These are phyloP conservation scores for Diplolepis rosae DNA, from an alignment of 2,888 invertebrate species.

Conservation along the genomic window DNA sequence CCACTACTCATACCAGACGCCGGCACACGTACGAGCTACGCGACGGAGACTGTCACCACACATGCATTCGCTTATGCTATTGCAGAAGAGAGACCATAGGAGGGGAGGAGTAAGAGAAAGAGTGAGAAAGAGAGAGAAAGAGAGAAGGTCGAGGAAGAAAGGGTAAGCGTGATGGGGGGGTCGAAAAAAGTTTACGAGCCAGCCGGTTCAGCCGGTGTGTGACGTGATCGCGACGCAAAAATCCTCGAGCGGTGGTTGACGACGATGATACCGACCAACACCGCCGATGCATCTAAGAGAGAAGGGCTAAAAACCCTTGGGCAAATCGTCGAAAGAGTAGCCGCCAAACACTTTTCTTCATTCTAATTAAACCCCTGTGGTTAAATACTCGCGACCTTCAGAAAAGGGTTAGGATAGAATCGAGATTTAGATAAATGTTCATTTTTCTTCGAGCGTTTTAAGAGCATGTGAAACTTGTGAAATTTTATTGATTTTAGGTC, in stretches of 20 bases:
- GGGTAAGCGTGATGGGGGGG: not conserved
- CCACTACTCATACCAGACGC: slow-evolving; percentile 43
- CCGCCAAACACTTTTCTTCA: not conserved
- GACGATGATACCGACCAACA: slow-evolving; percentile 24
- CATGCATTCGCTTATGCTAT: slow-evolving; percentile 31
- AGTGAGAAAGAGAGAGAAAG: slow-evolving; percentile 23
- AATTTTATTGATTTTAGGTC: no score
- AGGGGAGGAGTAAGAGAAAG: not conserved
- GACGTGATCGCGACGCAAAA: slow-evolving; percentile 23
- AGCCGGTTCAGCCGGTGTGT: slow-evolving; percentile 31
- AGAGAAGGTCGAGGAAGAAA: not conserved
- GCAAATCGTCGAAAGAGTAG: not conserved
- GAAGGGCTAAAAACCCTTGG: not conserved
- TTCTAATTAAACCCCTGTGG: not conserved
- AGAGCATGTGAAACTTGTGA: no score
- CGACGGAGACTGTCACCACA: slow-evolving; percentile 19
- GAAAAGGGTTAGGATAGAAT: no score
- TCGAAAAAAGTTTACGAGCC: not conserved
- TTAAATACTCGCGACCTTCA: not conserved
- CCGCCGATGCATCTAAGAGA: not conserved
- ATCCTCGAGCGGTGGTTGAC: slow-evolving; percentile 16
- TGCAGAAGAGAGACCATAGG: not conserved
- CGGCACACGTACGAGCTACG: slow-evolving; percentile 44
- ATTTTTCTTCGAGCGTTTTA: no score
- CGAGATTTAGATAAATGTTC: no score